Evolutionary conservation across 2,797 vertebrate species (phyloP).

Genomic region (Lophius americanus): DNA sequence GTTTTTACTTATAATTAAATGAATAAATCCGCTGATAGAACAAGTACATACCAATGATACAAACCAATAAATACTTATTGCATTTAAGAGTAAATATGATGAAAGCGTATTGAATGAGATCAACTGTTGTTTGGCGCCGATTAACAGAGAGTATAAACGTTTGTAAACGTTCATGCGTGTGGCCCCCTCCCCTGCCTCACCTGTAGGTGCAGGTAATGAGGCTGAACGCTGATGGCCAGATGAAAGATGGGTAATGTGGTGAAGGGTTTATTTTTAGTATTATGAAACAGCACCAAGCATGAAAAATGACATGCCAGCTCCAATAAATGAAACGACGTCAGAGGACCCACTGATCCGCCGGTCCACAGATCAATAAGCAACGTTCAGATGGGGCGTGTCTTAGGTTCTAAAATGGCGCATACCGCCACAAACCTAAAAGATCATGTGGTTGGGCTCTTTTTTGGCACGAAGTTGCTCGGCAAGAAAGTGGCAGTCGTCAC

Average conservation of each 20-base stretch:
- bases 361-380: constrained; percentile 72
- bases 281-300: constrained; percentile 45
- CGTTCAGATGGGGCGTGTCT: constrained; percentile 54
- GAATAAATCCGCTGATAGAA: no score
- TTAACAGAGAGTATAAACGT: neutral
- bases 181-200: constrained; percentile 11
- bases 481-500: neutral
- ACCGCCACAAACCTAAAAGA: constrained; percentile 14
- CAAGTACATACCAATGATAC: no score
- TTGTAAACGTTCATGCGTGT: neutral
- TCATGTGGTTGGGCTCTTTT: constrained; percentile 19
- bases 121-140: no score
- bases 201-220: constrained; percentile 66
- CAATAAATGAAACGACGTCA: constrained; percentile 76
- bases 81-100: no score
- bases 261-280: constrained; percentile 52
- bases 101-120: no score
- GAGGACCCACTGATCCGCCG: constrained; percentile 58
- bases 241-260: constrained; percentile 59
- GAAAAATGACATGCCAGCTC: constrained; percentile 67
- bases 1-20: no score
- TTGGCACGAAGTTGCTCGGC: constrained; percentile 10
- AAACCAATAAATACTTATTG: no score
- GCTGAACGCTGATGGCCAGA: constrained; percentile 55
- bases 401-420: constrained; percentile 52